Percentiles rank a stretch among this genome's conserved stretches.
phyloP scores from a whole-genome alignment of 2,888 invertebrate species.

The Troides aeacus region DNA sequence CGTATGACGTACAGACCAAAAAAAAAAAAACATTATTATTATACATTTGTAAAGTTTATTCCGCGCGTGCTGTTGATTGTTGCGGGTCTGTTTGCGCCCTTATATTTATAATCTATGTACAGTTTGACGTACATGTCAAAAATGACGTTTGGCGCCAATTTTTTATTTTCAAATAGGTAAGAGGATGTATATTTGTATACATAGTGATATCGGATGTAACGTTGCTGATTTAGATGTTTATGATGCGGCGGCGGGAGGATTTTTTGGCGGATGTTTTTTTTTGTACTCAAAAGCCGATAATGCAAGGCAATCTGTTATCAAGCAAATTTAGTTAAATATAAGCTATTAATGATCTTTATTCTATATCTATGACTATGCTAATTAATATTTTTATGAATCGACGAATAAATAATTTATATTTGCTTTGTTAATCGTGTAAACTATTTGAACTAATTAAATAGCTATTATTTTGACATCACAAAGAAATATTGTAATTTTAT shows the following conservation, averaged over 20 bases:
- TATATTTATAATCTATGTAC: constrained; percentile 20
- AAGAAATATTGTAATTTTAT: not conserved
- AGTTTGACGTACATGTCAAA: not conserved
- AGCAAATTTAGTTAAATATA: not conserved
- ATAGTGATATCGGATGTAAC: constrained; percentile 7
- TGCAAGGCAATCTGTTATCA: not conserved
- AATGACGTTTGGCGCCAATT: constrained; percentile 2
- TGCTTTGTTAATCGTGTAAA: too few species aligned
- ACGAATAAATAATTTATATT: not conserved
- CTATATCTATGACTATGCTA: too few species aligned
- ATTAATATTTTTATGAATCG: not conserved
- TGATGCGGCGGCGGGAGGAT: not conserved
- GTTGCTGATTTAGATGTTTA: not conserved
- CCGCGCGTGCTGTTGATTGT: constrained; percentile 25
- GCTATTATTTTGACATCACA: not conserved
- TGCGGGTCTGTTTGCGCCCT: constrained; percentile 18
- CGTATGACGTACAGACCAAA: constrained; percentile 40
- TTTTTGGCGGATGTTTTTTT: constrained; percentile 9
- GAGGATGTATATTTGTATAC: constrained; percentile 5
- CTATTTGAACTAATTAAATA: not conserved
- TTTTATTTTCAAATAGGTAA: constrained; percentile 9
- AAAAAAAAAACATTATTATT: constrained; percentile 30
- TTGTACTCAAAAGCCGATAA: not conserved
- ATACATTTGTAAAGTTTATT: constrained; percentile 30
- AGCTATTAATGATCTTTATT: not conserved